Conservation (phyloP, 2,113 vertebrate genomes). For the Lycaon pictus region DNA sequence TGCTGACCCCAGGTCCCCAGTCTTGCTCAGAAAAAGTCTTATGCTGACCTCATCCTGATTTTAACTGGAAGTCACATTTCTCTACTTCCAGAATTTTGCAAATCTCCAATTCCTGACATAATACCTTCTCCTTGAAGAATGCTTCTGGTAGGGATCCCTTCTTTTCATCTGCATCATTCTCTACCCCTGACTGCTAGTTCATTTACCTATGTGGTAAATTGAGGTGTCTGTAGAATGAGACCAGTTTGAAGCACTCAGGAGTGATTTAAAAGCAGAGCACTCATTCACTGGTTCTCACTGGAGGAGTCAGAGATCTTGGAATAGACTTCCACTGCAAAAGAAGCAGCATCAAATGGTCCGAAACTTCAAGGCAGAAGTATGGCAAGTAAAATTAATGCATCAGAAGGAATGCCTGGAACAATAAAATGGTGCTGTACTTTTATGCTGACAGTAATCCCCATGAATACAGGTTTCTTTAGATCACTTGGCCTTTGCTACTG, state of each 20-base stretch:
- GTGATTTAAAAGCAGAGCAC: constrained; percentile 70
- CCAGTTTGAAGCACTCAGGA: constrained; percentile 63
- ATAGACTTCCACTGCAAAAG: constrained; percentile 71
- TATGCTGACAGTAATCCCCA: constrained; percentile 63
- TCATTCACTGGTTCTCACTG: constrained; percentile 71
- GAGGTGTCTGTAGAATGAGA: constrained; percentile 70
- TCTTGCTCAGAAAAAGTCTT: neutral
- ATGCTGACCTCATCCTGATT: neutral
- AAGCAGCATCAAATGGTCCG: constrained; percentile 79
- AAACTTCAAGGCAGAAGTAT: constrained; percentile 77
- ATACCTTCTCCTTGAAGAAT: neutral
- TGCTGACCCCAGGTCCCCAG: neutral
- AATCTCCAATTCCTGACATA: neutral
- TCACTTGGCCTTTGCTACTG: constrained; percentile 12
- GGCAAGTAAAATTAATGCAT: constrained; percentile 78
- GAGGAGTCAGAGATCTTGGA: constrained; percentile 65
- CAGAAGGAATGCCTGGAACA: constrained; percentile 76
- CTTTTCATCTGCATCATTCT: neutral
- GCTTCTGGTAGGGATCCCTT: neutral
- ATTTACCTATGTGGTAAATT: constrained; percentile 65
- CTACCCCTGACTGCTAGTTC: neutral
- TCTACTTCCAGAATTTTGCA: neutral
- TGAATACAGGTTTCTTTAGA: constrained; percentile 62
- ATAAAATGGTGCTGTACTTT: constrained; percentile 60
- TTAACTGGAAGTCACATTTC: neutral